Conservation (phyloP, 2,888 invertebrate species). For the Drosophila infuscata region DNA sequence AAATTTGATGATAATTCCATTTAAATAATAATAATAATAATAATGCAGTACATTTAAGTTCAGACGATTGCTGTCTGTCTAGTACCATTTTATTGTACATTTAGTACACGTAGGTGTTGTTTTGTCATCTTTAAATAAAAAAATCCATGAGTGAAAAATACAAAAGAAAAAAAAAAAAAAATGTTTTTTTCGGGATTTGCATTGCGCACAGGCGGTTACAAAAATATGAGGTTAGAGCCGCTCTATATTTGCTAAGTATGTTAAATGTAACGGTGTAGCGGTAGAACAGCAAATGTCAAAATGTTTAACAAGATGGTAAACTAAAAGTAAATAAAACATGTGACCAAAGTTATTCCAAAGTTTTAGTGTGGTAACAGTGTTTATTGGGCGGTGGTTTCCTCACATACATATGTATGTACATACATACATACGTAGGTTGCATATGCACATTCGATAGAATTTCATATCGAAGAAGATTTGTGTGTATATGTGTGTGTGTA, state of each 20-base stretch:
- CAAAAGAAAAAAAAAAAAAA: constrained; percentile 7
- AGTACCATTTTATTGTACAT: constrained; percentile 34
- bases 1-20: constrained; percentile 10
- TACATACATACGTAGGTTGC: background rate
- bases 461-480: constrained; percentile 11
- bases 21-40: constrained; percentile 45
- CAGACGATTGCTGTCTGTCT: constrained; percentile 20
- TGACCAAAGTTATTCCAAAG: constrained; percentile 25
- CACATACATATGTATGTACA: constrained; percentile 34
- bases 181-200: constrained; percentile 35
- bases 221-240: constrained; percentile 29
- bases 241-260: constrained; percentile 21
- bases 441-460: constrained; percentile 17
- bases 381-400: constrained; percentile 59
- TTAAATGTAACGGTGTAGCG: constrained; percentile 6
- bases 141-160: constrained; percentile 3
- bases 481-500: constrained; percentile 4
- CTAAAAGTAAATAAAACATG: constrained; percentile 32
- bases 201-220: constrained; percentile 19
- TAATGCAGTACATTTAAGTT: constrained; percentile 53
- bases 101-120: constrained; percentile 2
- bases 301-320: constrained; percentile 18
- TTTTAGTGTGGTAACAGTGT: constrained; percentile 40
- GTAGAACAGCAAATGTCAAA: constrained; percentile 15
- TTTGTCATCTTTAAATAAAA: constrained; percentile 21